phyloP scores from a whole-genome alignment of 2,113 vertebrate species.

The Chauna torquata region DNA sequence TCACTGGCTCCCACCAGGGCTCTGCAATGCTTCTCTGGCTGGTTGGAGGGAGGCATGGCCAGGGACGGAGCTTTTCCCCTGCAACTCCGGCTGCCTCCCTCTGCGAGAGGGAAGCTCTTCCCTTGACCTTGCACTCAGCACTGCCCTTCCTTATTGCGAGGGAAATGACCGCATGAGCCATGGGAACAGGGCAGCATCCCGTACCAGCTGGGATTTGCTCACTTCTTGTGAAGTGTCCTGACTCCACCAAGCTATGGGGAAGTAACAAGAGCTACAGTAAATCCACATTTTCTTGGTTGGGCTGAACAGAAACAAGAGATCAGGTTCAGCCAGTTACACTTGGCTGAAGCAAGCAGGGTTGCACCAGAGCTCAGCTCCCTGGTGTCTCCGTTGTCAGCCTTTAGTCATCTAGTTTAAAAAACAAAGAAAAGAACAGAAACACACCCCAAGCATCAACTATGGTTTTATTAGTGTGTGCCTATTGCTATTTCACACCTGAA shows the following conservation, averaged over 20 bases:
- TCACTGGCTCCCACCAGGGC: background rate
- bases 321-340: constrained; percentile 50
- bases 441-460: background rate
- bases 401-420: constrained; percentile 2
- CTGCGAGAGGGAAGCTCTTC: background rate
- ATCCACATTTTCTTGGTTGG: background rate
- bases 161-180: background rate
- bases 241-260: background rate
- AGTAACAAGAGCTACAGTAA: background rate
- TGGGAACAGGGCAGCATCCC: background rate
- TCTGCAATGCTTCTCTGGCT: rapidly evolving
- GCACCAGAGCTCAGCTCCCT: background rate
- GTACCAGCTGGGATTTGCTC: background rate
- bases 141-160: background rate
- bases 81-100: background rate
- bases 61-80: background rate
- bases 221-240: background rate
- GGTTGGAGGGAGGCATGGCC: background rate
- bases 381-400: background rate
- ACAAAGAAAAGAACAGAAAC: background rate
- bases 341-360: background rate
- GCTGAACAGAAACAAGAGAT: background rate
- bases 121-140: background rate
- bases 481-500: background rate
- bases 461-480: background rate